A percentile compares a stretch with the other conserved stretches of the same genome.
These are phyloP conservation scores for Onchidella celtica DNA, from an alignment of 2,888 invertebrate species.

Conservation along the genomic window DNA sequence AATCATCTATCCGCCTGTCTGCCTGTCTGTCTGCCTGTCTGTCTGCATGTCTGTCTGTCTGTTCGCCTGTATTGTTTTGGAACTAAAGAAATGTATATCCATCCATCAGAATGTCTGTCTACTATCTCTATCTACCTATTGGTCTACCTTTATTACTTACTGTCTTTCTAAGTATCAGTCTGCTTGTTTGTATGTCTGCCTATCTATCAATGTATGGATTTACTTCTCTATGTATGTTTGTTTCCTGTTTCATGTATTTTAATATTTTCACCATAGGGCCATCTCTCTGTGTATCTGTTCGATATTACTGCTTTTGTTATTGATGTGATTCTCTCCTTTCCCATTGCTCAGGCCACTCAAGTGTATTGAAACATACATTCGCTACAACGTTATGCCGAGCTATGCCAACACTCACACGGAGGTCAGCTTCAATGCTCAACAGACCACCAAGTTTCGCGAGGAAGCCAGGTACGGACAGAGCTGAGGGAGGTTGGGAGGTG, in stretches of 20 bases:
- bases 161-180: background rate
- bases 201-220: background rate
- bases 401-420: constrained; percentile 49
- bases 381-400: constrained; percentile 37
- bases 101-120: background rate
- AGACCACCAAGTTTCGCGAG: constrained; percentile 40
- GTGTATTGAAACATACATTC: constrained; percentile 43
- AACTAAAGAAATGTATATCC: background rate
- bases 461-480: constrained; percentile 39
- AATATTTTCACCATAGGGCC: no score
- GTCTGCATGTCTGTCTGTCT: background rate
- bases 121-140: background rate
- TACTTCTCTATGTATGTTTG: background rate
- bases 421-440: constrained; percentile 25
- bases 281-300: background rate
- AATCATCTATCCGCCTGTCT: background rate
- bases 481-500: background rate
- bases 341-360: constrained; percentile 29
- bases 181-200: background rate
- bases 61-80: background rate
- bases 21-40: background rate
- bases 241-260: background rate
- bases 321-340: background rate
- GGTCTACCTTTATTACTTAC: background rate
- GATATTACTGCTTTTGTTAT: background rate